Evolutionary conservation across 2,797 vertebrate genomes (phyloP).

Genomic region (Leptoclinus maculatus): DNA sequence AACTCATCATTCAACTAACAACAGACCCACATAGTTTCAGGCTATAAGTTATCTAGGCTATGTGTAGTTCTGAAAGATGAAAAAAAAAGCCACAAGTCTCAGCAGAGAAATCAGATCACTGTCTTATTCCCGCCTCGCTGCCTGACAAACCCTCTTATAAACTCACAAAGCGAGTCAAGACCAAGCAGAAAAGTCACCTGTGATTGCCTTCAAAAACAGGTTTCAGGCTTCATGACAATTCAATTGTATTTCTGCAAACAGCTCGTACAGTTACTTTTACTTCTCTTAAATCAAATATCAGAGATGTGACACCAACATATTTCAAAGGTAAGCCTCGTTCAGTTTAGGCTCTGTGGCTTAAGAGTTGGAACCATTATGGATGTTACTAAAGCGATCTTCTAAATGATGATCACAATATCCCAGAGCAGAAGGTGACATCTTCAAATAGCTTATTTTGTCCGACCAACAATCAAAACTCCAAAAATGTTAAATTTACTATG

Average conservation of each 20-base stretch:
- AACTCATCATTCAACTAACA: neutral
- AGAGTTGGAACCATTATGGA: neutral
- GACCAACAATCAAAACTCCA: neutral
- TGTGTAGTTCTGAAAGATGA: conserved; percentile 24
- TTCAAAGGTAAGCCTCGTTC: neutral
- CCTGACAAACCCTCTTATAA: neutral
- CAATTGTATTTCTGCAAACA: neutral
- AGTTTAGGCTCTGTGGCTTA: neutral
- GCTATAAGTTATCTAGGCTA: neutral
- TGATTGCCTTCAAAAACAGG: conserved; percentile 2
- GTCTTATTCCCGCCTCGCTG: conserved; percentile 2
- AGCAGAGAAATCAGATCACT: conserved; percentile 30
- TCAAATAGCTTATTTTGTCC: neutral
- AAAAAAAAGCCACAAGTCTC: conserved; percentile 21
- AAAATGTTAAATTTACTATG: neutral
- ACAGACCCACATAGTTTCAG: neutral
- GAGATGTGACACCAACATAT: neutral
- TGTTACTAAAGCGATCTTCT: neutral
- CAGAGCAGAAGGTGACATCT: neutral
- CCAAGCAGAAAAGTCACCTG: neutral
- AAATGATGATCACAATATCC: neutral
- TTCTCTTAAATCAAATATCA: neutral
- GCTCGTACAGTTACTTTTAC: neutral
- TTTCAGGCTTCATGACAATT: conserved; percentile 10
- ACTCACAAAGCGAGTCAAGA: conserved; percentile 18